Percentiles rank a stretch among this genome's conserved stretches.
Evolutionary conservation across 2,888 invertebrate species (phyloP).

Genomic region (Erebia aethiops): DNA sequence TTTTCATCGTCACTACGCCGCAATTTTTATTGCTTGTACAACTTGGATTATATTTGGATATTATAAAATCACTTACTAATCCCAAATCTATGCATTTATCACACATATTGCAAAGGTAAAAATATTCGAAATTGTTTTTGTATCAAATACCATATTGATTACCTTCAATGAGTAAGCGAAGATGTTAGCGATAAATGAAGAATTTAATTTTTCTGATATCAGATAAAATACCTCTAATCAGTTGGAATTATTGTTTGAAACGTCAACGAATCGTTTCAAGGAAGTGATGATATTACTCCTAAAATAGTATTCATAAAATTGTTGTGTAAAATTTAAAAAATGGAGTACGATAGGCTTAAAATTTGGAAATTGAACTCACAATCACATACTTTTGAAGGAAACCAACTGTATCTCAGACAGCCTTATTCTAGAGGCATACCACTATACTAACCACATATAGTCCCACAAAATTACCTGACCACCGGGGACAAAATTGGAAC

Average conservation of each 20-base stretch:
- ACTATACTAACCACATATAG: too few species aligned
- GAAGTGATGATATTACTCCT: not conserved
- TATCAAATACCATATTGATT: not conserved
- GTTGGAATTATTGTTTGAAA: not conserved
- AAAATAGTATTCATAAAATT: not conserved
- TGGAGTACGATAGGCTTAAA: not conserved
- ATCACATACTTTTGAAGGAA: too few species aligned
- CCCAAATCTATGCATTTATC: slow-evolving; percentile 10
- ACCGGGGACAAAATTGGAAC: too few species aligned
- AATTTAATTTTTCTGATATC: slow-evolving; percentile 6
- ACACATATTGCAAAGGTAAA: not conserved
- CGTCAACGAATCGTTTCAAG: slow-evolving; percentile 5
- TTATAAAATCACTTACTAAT: slow-evolving; percentile 19
- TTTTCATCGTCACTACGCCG: not conserved
- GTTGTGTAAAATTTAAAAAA: not conserved
- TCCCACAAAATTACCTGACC: too few species aligned
- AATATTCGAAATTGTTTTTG: not conserved
- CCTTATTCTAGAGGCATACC: too few species aligned
- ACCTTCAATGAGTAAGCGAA: slow-evolving; percentile 3
- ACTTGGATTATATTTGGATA: slow-evolving; percentile 7
- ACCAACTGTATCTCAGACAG: too few species aligned
- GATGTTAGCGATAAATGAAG: slow-evolving; percentile 9
- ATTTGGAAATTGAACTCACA: not conserved
- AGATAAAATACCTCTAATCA: slow-evolving; percentile 14
- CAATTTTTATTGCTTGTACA: slow-evolving; percentile 3